These are phyloP conservation scores for Phymorhynchus buccinoides DNA, from an alignment of 1,140 invertebrate genomes.

Conservation along the genomic window DNA sequence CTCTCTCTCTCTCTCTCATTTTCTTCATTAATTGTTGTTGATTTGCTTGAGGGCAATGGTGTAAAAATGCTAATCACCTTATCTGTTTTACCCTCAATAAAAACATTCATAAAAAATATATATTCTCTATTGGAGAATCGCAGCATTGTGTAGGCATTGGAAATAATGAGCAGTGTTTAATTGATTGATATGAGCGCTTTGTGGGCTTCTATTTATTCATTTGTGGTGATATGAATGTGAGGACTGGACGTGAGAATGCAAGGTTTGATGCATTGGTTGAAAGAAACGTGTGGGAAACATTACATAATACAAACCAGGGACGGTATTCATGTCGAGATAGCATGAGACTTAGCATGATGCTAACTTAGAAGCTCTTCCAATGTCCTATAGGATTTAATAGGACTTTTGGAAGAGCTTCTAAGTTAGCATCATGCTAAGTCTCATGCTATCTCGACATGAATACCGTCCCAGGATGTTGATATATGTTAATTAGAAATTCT, in stretches of 20 bases:
- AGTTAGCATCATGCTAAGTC: no score
- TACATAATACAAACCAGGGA: neutral
- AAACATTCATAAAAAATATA: neutral
- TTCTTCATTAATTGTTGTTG: no score
- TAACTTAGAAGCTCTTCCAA: no score
- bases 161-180: neutral
- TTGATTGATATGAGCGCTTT: neutral
- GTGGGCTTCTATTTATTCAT: neutral
- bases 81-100: neutral
- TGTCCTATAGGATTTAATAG: no score
- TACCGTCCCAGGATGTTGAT: no score
- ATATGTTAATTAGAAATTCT: no score
- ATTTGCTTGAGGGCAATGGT: no score
- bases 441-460: no score
- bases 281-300: neutral
- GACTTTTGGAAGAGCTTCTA: no score
- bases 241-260: neutral
- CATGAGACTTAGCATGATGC: no score
- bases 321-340: no score
- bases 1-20: neutral
- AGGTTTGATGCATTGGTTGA: neutral
- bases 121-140: neutral
- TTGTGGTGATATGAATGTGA: neutral
- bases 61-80: neutral
- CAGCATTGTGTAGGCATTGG: no score